Percentiles rank a stretch among this genome's conserved stretches.
These are phyloP conservation scores for Myotis daubentonii DNA, from an alignment of 2,797 vertebrate species.

Conservation along the genomic window DNA sequence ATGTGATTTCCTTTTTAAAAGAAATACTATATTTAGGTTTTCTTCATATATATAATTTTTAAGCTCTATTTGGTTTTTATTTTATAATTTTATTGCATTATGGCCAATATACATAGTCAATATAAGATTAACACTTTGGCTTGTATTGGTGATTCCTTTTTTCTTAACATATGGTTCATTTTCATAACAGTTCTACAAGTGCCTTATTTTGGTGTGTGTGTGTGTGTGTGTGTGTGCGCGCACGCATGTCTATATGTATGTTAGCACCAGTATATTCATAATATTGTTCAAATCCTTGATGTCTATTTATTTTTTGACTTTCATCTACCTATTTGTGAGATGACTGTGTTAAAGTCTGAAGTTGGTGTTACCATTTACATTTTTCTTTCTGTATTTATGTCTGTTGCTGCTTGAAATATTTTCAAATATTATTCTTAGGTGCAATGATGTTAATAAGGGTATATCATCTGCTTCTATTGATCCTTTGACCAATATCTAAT, in stretches of 20 bases:
- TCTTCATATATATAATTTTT: slow-evolving; percentile 1
- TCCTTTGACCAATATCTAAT: background rate
- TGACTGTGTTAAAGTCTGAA: background rate
- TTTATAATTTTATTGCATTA: background rate
- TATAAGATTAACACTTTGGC: background rate
- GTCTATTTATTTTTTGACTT: background rate
- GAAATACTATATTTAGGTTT: background rate
- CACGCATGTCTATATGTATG: background rate
- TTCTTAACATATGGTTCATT: background rate
- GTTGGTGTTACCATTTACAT: background rate
- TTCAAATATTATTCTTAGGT: background rate
- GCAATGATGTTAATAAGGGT: background rate
- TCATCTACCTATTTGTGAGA: background rate
- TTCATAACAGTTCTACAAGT: background rate
- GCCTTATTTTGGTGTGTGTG: background rate
- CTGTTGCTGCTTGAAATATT: background rate
- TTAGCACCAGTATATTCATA: background rate
- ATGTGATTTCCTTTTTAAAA: background rate
- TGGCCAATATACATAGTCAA: background rate
- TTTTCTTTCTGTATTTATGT: slow-evolving; percentile 1
- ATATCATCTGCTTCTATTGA: background rate
- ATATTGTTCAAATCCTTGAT: background rate
- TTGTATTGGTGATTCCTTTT: background rate
- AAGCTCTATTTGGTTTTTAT: background rate
- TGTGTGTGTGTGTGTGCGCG: background rate